A percentile compares a stretch with the other conserved stretches of the same genome.
Evolutionary conservation across 2,797 vertebrate genomes (phyloP).

Genomic region (Siniperca scherzeri): DNA sequence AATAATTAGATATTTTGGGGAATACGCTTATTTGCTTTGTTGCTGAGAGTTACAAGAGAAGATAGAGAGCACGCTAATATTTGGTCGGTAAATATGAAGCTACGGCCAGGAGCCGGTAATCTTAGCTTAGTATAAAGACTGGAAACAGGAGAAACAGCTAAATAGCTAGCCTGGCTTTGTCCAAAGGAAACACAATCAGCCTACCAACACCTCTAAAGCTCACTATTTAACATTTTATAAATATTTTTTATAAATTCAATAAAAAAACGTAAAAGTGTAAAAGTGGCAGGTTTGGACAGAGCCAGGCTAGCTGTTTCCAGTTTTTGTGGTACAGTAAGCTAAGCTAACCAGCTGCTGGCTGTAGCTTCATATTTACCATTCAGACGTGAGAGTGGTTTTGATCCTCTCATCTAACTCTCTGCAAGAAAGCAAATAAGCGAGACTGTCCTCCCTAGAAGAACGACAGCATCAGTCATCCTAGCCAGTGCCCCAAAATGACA

Average conservation of each 20-base stretch:
- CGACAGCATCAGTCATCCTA: neutral
- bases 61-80: neutral
- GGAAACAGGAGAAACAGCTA: neutral
- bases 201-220: neutral
- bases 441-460: neutral
- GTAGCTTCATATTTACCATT: neutral
- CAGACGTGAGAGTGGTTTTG: neutral
- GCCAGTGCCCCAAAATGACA: neutral
- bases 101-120: neutral
- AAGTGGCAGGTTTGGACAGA: neutral
- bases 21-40: neutral
- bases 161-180: neutral
- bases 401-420: neutral
- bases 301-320: neutral
- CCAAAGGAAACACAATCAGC: neutral
- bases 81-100: neutral
- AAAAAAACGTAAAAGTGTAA: neutral
- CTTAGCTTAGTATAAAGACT: constrained; percentile 7
- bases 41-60: neutral
- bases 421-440: neutral
- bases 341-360: neutral
- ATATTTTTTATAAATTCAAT: neutral
- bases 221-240: neutral
- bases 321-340: neutral
- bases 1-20: constrained; percentile 10